Base-by-base conservation (phyloP, 2,888 invertebrate genomes). In the Ditula angustiorana region DNA sequence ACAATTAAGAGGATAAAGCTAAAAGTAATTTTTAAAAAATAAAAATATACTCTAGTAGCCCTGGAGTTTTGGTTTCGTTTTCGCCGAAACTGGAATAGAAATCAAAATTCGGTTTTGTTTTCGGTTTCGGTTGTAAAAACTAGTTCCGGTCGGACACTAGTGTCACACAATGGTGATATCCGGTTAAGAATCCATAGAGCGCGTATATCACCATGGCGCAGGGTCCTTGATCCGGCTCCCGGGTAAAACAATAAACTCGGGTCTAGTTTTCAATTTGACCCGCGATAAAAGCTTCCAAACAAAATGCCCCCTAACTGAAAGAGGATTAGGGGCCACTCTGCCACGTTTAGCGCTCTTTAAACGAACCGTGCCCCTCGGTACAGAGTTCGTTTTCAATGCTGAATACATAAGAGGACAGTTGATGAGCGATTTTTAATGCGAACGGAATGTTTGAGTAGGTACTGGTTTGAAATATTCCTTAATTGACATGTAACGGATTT, bases 261-360 rank as follows among this genome's bases (percentile, higher is more conserved):
- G 37, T 60, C 59, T 41, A 60, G 37, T 60, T 60, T 60, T 60
- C 59, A 60, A 60, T 60, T 60, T 50, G 37, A 13, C 37, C 50
- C 50, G 28, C 28, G 50, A 60, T 41, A 50, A 60, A 59, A 60
- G 59, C 50, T 41, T 60, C 41, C 50, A 60, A 59, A 60, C 59
- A 50, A 60, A 60, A 50, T 50, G 50, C 50, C 50, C 30, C 30
- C 44, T 26, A 57, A 53, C 53, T 53, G 53, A 57, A 57, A 57
- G 56, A 44, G 44, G 56, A 57, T 57, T 46, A 28, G 44, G 56
- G 56, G 21, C 44, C 53, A 49, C 49, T 49, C 28, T n/a, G 19
- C 44, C 56, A 19, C 56, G 44, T 46, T 57, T 46, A 57, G 46
- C 30, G 46, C 30, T n/a, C 44, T 56, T 44, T 56, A 56, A 41